Base-by-base conservation (phyloP, 2,113 vertebrate genomes). In the Oryzias celebensis region DNA sequence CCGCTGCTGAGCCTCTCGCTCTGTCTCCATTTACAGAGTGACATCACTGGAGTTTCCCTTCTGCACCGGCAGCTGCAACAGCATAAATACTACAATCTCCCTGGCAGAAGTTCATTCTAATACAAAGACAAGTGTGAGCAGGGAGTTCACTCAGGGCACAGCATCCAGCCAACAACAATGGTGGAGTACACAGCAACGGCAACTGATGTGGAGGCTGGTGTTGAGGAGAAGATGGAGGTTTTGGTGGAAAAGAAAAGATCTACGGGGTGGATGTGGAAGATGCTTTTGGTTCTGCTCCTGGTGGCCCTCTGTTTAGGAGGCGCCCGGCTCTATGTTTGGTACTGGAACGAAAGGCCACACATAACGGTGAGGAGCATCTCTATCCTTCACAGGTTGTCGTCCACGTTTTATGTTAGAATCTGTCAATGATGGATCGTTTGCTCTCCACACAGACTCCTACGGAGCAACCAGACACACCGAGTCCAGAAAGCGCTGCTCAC, bases 41-140 rank as follows among this genome's bases (percentile, higher is more conserved):
- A 92, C 91, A 91, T 92, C 91, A 92, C 78, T 73, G 91, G 91
- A 92, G 85, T 92, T 92, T 89, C 91, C 88, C 73, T 52, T 69
- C 22, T 45, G 71, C 73, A 53, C 28, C 56, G 52, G 58, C 65
- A 44, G 58, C 75, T 62, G 64, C 71, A 4, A 7, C 45, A 20
- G 83, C 85, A 87, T 87, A 87, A 88, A 87, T 86, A 85, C 85
- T 68, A 83, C 72, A 16, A 1, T 60, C 60, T 42, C 61, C 31
- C 16, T 68, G 41, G 57, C 81, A 71, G 62, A 63, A 42, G 42
- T 77, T 84, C 80, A 85, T 22, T 82, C 82, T 46, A 42, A 23
- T 54, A 61, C 75, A 75, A 46, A 61, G 47, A 68, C 62, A 64
- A 26, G 59, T 49, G 63, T 46, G 44, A 4, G 5, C 22, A 45